Evolutionary conservation across 1,140 invertebrate species (phyloP).

Genomic region (Branchinecta lynchi): DNA sequence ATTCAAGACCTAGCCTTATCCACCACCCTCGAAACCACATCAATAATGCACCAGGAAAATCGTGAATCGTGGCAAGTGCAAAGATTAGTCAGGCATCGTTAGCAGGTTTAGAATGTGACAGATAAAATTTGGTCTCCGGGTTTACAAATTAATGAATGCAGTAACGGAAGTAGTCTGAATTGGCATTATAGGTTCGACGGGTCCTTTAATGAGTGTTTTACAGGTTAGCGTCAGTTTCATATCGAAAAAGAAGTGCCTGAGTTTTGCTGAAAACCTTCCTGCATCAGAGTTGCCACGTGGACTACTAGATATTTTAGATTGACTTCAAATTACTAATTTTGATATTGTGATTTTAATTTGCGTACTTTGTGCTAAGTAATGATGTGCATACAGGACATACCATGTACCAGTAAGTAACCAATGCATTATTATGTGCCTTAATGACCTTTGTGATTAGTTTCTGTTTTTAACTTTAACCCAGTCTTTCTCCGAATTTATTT

Average conservation of each 20-base stretch:
- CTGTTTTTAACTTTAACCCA: too few relatives aligned
- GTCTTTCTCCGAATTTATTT: too few relatives aligned
- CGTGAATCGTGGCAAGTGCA: neutral
- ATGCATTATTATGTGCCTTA: too few relatives aligned
- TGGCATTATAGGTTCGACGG: neutral
- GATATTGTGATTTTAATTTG: neutral
- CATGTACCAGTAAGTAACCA: too few relatives aligned
- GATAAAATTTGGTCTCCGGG: neutral
- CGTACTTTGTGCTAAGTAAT: too few relatives aligned
- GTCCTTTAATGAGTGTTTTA: neutral
- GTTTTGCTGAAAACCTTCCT: neutral
- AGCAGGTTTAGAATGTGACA: neutral
- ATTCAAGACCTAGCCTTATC: too few relatives aligned
- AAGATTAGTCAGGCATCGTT: neutral
- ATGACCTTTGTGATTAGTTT: too few relatives aligned
- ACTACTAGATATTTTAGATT: slow-evolving; percentile 1
- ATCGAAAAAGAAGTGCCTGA: neutral
- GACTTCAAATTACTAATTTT: neutral
- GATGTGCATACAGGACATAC: too few relatives aligned
- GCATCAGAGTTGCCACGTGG: neutral
- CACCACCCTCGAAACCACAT: too few relatives aligned
- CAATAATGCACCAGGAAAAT: neutral
- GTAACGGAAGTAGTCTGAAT: too few relatives aligned
- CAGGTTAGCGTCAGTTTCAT: neutral
- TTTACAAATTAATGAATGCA: neutral